A percentile compares a stretch with the other conserved stretches of the same genome.
Conservation (phyloP, 2,888 invertebrate genomes). For the Alitta virens region DNA sequence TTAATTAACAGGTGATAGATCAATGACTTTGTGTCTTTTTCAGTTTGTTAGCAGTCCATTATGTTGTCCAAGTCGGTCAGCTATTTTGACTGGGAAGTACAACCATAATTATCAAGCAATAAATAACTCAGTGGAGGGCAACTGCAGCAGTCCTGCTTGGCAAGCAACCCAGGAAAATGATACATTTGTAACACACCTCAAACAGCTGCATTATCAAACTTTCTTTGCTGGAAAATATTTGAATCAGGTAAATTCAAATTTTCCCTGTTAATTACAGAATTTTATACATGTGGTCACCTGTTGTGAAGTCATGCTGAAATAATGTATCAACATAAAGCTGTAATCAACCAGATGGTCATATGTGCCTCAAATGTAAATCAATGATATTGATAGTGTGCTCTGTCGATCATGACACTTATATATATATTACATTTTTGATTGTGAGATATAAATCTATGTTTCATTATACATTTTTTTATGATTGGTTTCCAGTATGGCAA, state of each 20-base stretch:
- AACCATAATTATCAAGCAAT: constrained; percentile 76
- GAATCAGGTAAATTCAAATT: constrained; percentile 68
- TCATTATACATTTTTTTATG: too few species aligned
- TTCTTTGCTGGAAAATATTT: constrained; percentile 94
- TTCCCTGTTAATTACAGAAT: not conserved
- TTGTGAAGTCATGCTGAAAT: too few species aligned
- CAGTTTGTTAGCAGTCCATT: constrained; percentile 83
- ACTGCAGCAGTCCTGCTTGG: constrained; percentile 74
- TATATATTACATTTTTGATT: too few species aligned
- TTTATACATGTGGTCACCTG: too few species aligned
- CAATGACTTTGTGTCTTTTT: constrained; percentile 24
- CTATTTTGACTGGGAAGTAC: constrained; percentile 79
- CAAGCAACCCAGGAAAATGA: constrained; percentile 65
- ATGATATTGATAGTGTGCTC: too few species aligned
- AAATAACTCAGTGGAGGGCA: constrained; percentile 76
- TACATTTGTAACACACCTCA: constrained; percentile 71
- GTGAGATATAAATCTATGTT: too few species aligned
- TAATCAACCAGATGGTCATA: too few species aligned
- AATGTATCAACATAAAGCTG: not conserved
- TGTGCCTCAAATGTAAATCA: too few species aligned
- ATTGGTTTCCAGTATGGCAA: constrained; percentile 70
- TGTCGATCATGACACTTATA: too few species aligned
- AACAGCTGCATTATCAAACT: constrained; percentile 71
- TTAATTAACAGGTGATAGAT: too few species aligned
- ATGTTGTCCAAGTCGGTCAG: constrained; percentile 88